Evolutionary conservation across 2,113 vertebrate genomes (phyloP).

Genomic region (Dunckerocampus dactyliophorus): DNA sequence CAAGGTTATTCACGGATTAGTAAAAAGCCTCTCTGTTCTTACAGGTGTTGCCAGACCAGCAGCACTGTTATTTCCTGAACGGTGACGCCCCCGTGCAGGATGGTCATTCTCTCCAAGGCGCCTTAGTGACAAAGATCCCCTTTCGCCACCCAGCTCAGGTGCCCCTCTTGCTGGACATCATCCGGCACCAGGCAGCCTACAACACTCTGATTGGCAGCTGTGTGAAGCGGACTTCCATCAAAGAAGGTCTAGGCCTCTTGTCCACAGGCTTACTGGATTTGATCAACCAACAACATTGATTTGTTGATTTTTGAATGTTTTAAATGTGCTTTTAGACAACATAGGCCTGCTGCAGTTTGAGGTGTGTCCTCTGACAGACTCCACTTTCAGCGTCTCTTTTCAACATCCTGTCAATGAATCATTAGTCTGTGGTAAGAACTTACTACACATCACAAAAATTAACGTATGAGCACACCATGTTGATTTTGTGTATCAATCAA

Average conservation of each 20-base stretch:
- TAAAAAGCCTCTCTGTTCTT: not conserved
- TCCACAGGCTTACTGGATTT: not conserved
- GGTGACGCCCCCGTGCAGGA: constrained; percentile 93
- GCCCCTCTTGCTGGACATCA: constrained; percentile 84
- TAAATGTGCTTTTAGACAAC: constrained; percentile 73
- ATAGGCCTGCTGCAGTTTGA: constrained; percentile 95
- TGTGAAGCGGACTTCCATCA: constrained; percentile 87
- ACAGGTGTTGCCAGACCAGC: constrained; percentile 93
- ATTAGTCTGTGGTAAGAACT: constrained; percentile 89
- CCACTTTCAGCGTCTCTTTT: constrained; percentile 94
- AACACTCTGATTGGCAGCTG: constrained; percentile 95
- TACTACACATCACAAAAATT: not conserved
- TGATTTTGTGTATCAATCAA: not conserved
- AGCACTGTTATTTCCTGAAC: constrained; percentile 98
- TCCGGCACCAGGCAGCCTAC: constrained; percentile 91
- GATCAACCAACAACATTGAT: not conserved
- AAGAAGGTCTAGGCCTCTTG: constrained; percentile 77
- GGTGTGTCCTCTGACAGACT: constrained; percentile 93
- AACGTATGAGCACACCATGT: too few relatives aligned
- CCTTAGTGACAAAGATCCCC: constrained; percentile 87
- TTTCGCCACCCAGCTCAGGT: constrained; percentile 94
- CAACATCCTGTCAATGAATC: constrained; percentile 98
- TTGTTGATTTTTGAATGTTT: not conserved
- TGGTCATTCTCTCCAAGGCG: constrained; percentile 86
- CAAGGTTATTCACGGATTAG: too few relatives aligned